Conservation (phyloP, 2,888 invertebrate species). For the Subacronicta megacephala region DNA sequence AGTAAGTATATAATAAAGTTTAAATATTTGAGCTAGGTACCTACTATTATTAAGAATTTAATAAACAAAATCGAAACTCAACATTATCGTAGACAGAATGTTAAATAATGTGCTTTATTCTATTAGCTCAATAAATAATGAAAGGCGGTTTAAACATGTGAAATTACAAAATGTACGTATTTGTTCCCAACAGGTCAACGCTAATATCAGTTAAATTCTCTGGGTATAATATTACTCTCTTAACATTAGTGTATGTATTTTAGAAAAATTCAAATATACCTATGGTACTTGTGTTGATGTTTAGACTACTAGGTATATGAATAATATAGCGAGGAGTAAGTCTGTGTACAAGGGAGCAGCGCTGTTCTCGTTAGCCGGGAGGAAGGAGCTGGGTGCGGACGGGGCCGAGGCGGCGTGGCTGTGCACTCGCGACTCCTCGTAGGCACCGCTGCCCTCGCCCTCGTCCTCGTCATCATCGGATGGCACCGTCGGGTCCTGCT, state of each 20-base stretch:
- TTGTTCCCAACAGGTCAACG: slow-evolving; percentile 78
- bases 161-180: slow-evolving; percentile 61
- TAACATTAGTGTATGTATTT: slow-evolving; percentile 57
- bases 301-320: slow-evolving; percentile 61
- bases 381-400: slow-evolving; percentile 80
- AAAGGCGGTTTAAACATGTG: slow-evolving; percentile 35
- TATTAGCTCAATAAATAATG: slow-evolving; percentile 35
- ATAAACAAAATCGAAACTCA: slow-evolving; percentile 26
- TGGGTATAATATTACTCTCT: slow-evolving; percentile 62
- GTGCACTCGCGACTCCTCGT: slow-evolving; percentile 71
- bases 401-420: slow-evolving; percentile 76
- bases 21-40: slow-evolving; percentile 11
- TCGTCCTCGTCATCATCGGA: slow-evolving; percentile 86
- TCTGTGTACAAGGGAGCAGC: slow-evolving; percentile 51
- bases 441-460: slow-evolving; percentile 79
- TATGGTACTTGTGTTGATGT: slow-evolving; percentile 40
- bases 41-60: background rate
- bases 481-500: slow-evolving; percentile 77
- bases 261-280: slow-evolving; percentile 42
- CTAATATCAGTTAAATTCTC: slow-evolving; percentile 73
- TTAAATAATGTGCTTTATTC: slow-evolving; percentile 17
- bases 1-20: no score
- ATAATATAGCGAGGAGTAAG: slow-evolving; percentile 36
- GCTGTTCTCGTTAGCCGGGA: slow-evolving; percentile 77
- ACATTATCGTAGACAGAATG: slow-evolving; percentile 17